Percentiles rank a stretch among this genome's conserved stretches.
phyloP scores from a whole-genome alignment of 2,888 invertebrate species.

The Melinaea marsaeus region DNA sequence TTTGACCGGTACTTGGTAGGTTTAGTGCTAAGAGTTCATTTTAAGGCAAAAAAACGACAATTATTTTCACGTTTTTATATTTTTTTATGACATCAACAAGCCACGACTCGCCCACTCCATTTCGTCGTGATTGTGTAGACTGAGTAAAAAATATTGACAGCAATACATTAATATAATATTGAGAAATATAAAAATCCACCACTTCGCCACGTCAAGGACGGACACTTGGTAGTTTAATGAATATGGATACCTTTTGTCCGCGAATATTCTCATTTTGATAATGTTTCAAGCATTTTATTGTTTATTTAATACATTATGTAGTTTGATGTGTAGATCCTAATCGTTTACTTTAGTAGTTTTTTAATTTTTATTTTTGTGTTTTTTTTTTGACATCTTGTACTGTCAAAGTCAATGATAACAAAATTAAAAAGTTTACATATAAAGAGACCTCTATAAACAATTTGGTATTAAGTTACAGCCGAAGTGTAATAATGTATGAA shows the following conservation, averaged over 20 bases:
- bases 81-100: constrained; percentile 37
- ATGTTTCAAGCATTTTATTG: not conserved
- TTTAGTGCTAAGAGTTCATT: no score
- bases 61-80: not conserved
- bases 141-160: constrained; percentile 47
- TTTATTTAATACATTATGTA: no score
- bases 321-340: no score
- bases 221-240: constrained; percentile 42
- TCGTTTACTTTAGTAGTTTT: no score
- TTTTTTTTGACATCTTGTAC: not conserved
- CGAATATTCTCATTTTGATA: constrained; percentile 40
- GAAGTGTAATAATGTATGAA: no score
- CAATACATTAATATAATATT: constrained; percentile 51
- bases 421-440: constrained; percentile 1
- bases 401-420: not conserved
- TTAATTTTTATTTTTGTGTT: no score
- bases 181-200: constrained; percentile 41
- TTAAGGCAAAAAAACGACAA: no score
- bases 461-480: no score
- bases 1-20: no score
- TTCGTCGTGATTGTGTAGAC: constrained; percentile 42
- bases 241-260: constrained; percentile 45
- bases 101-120: constrained; percentile 52
- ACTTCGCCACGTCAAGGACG: constrained; percentile 43
- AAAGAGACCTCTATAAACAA: no score